Base-by-base conservation (phyloP, 1,140 invertebrate genomes). In the Pseudomyrmex concolor region DNA sequence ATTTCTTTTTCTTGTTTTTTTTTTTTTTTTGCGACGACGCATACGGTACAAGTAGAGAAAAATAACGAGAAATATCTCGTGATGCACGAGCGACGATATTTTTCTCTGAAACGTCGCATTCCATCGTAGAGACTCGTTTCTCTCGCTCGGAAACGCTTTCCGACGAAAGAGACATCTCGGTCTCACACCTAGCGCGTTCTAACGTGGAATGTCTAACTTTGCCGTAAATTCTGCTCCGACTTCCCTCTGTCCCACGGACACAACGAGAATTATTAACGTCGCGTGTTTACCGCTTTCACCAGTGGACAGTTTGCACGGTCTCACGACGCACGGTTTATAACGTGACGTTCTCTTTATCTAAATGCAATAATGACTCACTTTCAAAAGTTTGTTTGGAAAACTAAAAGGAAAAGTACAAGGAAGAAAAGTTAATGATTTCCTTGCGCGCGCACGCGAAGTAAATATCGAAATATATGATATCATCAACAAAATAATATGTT, bases 211-310 rank as follows among this genome's bases (percentile, higher is more conserved):
- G 84, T 83, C 78, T 66, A 85, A 66, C 50, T 48, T 50, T 55
- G 55, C 83, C 63, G 78, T 63, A 77, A 73, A 86, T 86, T 78
- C 66, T 66, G 13, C 48, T 63, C 73, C 54, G 34, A 83, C 80
- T 72, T n/a, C 34, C 34, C 34, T 34, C 55, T 80, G 76, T 80
- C 76, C 76, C 48, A 55, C 62, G 25, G 48, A 83, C 34, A 84
- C 71, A 74, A 66, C 57, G 43, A 13, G 64, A 86, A 86, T 83
- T 86, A 83, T 86, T 86, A 86, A 86, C 80, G 70, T 83, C 67
- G 71, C 77, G 54, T 67, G 50, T 85, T 74, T 70, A 73, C 73
- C 67, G 51, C 25, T 59, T 48, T 51, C 54, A 43, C 19, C 19
- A 43, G 66, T 34, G 54, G 76, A 80, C 66, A 80, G 76, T 80